Conservation (phyloP, 2,888 invertebrate species). For the Amorpha juglandis region DNA sequence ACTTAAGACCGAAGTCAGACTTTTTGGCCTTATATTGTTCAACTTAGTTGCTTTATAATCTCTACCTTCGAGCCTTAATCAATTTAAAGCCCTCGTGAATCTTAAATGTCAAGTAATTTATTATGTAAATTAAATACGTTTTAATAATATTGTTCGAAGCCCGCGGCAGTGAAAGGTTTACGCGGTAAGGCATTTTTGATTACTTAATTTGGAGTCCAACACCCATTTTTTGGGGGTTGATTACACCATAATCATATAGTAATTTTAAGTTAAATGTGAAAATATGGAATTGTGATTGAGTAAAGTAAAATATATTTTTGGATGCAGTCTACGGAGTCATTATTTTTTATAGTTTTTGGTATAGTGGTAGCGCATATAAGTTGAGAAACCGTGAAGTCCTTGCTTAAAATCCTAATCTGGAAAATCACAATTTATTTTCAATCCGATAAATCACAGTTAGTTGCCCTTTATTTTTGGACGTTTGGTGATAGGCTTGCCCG, state of each 20-base stretch:
- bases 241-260: conserved; percentile 35
- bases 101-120: conserved; percentile 45
- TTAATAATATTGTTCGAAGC: conserved; percentile 35
- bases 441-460: too few species aligned
- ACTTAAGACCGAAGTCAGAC: too few species aligned
- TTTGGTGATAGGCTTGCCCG: too few species aligned
- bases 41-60: not conserved
- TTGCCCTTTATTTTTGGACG: too few species aligned
- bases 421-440: too few species aligned
- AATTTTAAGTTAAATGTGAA: conserved; percentile 33
- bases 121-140: conserved; percentile 38
- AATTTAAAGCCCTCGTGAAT: conserved; percentile 28
- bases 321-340: too few species aligned
- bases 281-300: not conserved
- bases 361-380: too few species aligned
- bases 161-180: conserved; percentile 38
- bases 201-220: conserved; percentile 38
- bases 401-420: too few species aligned
- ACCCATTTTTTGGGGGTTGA: conserved; percentile 32
- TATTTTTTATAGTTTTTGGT: too few species aligned
- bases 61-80: too few species aligned
- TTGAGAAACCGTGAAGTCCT: too few species aligned
- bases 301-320: not conserved
- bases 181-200: conserved; percentile 33
- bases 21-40: too few species aligned